phyloP scores from a whole-genome alignment of 2,888 invertebrate genomes.

The Nephrotoma guestfalica region DNA sequence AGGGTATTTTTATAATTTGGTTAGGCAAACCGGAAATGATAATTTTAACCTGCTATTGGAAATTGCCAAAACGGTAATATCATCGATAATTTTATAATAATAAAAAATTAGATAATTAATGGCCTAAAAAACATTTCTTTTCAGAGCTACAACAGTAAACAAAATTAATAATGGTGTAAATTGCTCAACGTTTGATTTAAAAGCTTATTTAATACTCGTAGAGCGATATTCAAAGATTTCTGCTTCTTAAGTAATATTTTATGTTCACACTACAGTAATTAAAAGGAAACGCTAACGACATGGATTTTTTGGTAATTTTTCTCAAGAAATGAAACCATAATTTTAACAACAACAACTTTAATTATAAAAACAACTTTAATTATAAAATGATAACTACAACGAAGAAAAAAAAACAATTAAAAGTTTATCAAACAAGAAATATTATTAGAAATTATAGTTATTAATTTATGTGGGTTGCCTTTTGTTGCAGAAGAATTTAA shows the following conservation, averaged over 20 bases:
- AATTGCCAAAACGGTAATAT: not conserved
- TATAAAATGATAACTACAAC: not conserved
- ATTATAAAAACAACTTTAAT: not conserved
- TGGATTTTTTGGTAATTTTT: not conserved
- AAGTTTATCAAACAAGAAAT: not conserved
- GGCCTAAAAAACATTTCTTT: not conserved
- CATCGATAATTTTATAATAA: not conserved
- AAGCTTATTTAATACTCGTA: too few relatives aligned
- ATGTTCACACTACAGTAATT: not conserved
- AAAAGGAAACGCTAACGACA: not conserved
- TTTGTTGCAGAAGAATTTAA: not conserved
- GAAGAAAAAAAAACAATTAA: not conserved
- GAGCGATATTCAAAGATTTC: not conserved
- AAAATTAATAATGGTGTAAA: not conserved
- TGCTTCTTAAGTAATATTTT: not conserved
- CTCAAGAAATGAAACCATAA: not conserved
- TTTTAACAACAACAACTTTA: not conserved
- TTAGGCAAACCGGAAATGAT: conserved; percentile 32
- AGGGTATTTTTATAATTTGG: conserved; percentile 42
- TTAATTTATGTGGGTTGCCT: not conserved
- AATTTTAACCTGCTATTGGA: not conserved
- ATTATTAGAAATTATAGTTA: not conserved
- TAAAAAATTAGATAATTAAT: not conserved
- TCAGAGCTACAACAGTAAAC: not conserved
- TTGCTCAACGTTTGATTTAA: not conserved